Base-by-base conservation (phyloP, 2,888 invertebrate genomes). In the Microctonus brassicae region DNA sequence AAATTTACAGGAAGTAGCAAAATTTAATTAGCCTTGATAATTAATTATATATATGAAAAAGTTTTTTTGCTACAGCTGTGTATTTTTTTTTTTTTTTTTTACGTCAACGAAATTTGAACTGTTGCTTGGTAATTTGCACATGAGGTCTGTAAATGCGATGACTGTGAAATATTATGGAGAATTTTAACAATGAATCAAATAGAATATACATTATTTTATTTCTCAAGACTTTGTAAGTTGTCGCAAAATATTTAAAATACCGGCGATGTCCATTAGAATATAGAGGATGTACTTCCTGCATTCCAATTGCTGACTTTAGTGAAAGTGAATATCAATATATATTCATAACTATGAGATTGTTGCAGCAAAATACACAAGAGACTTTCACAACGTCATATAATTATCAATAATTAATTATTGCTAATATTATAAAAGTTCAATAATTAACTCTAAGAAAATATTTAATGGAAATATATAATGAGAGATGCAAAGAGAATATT, bases 211-310 rank as follows among this genome's bases (percentile, higher is more conserved):
- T 53, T 20, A 29, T 36, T 34, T 17, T 17, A 68, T 33, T 60
- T 52, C 60, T 42, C 24, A 42, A 33, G 29, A 20, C 33, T 68
- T 29, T 47, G 20, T 47, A 42, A 47, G 52, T 68, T 68, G 47
- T 47, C 60, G 47, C 36, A 6, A 10, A 10, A 34, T 11, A 36
- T 39, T 42, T 62, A 13, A 34, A 24, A 55, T 58, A 17, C 33
- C 33, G n/a, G 17, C 17, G 17, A 17, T 47, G n/a, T 63, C 63
- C 17, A 47, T 47, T 57, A 24, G 13, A 5, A 57, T 47, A 42
- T 47, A 42, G 29, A 64, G 69, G 69, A 74, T 72, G 73, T 60
- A 76, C 74, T 75, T 78, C 75, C 76, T 73, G 75, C 77, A 78
- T 75, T 76, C 77, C 75, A 70, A 70, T 70, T 13, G 33, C 42